phyloP scores from a whole-genome alignment of 1,140 invertebrate genomes.

The Eriocheir sinensis region DNA sequence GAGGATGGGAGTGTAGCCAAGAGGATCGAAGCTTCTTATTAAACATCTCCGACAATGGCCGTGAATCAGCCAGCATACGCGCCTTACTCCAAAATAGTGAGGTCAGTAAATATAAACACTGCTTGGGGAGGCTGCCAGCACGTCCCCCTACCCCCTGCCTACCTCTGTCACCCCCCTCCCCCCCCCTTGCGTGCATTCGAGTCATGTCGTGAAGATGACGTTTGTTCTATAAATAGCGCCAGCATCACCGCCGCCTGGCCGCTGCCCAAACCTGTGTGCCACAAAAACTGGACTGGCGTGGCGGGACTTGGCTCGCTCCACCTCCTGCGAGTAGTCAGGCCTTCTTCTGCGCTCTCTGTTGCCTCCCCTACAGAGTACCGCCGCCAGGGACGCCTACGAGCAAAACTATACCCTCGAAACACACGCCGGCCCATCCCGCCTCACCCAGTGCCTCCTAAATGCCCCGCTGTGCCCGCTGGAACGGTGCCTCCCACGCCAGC shows the following conservation, averaged over 20 bases:
- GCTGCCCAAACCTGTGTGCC: constrained; percentile 15
- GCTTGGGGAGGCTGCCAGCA: background rate
- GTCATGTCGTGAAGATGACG: constrained; percentile 53
- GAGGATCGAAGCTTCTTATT: background rate
- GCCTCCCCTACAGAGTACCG: background rate
- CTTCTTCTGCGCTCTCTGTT: background rate
- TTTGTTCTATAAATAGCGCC: constrained; percentile 47
- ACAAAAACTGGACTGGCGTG: too few species aligned
- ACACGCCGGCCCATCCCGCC: too few species aligned
- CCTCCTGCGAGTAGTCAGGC: too few species aligned
- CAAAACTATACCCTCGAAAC: too few species aligned
- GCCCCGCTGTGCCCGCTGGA: too few species aligned
- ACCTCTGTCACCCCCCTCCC: background rate
- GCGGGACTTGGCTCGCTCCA: too few species aligned
- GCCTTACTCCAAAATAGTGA: background rate
- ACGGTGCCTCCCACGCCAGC: too few species aligned
- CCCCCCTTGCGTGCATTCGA: constrained; percentile 4
- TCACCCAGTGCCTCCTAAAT: too few species aligned
- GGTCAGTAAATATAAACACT: too few species aligned
- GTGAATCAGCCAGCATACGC: background rate
- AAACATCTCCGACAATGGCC: background rate
- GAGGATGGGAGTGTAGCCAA: too few species aligned
- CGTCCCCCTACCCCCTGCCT: background rate
- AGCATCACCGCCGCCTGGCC: constrained; percentile 5
- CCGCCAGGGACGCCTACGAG: too few species aligned